These are phyloP conservation scores for Muscicapa comitata DNA, from an alignment of 2,797 vertebrate species.

Conservation along the genomic window DNA sequence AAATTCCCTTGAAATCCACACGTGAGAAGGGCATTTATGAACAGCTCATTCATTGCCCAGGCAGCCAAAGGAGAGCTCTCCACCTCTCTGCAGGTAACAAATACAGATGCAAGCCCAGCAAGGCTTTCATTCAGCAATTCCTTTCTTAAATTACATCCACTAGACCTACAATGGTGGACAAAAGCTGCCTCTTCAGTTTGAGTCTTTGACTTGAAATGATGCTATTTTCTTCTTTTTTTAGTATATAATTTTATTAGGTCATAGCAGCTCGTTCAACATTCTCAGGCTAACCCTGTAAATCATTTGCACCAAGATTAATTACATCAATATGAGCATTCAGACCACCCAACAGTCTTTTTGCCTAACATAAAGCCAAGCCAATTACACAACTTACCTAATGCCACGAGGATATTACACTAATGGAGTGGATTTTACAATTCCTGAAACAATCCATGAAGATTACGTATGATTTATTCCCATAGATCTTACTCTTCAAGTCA, in stretches of 20 bases:
- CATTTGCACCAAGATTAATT: neutral
- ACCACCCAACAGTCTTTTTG: neutral
- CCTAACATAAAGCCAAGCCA: neutral
- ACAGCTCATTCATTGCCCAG: neutral
- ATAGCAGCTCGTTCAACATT: neutral
- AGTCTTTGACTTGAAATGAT: accelerated
- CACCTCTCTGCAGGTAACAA: neutral
- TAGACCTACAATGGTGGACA: neutral
- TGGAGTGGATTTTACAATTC: neutral
- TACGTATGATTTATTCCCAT: neutral
- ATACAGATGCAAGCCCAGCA: neutral
- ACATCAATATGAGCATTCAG: neutral
- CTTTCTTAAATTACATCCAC: neutral
- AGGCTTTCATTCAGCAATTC: neutral
- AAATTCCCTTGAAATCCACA: neutral
- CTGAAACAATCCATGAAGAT: neutral
- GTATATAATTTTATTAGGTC: neutral
- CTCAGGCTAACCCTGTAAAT: neutral
- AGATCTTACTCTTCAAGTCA: neutral
- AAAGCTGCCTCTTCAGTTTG: neutral
- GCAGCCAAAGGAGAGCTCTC: neutral
- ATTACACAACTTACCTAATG: neutral
- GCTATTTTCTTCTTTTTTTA: neutral
- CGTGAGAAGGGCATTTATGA: neutral
- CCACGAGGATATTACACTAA: neutral